These are phyloP conservation scores for Pachyseris speciosa DNA, from an alignment of 64 coral and sea anemone species.

Conservation along the genomic window DNA sequence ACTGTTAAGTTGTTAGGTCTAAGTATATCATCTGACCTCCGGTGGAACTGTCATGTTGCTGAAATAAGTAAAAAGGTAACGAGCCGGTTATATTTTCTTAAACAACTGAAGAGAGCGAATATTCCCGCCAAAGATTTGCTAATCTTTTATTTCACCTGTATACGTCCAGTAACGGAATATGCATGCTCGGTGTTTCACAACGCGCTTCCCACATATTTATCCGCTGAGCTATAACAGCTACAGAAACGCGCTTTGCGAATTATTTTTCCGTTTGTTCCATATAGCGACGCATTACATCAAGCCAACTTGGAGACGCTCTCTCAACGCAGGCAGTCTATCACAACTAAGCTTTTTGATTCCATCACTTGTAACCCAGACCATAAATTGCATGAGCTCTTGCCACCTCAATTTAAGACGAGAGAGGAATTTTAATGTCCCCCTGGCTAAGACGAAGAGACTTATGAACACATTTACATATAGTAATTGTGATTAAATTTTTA, in stretches of 20 bases:
- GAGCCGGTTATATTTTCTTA: slow-evolving; percentile 55
- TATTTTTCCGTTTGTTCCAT: slow-evolving; percentile 11
- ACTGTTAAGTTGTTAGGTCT: slow-evolving; percentile 77
- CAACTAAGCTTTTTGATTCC: background rate
- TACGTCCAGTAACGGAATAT: slow-evolving; percentile 55
- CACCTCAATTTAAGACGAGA: too few species aligned
- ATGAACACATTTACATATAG: too few species aligned
- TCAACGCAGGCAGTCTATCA: background rate
- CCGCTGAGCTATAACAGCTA: slow-evolving; percentile 41
- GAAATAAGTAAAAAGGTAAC: slow-evolving; percentile 55
- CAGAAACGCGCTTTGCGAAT: slow-evolving; percentile 60
- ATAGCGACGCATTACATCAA: background rate
- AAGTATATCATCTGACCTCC: slow-evolving; percentile 70
- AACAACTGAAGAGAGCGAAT: slow-evolving; percentile 54
- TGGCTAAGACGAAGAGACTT: too few species aligned
- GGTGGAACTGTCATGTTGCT: slow-evolving; percentile 76
- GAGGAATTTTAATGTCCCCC: too few species aligned
- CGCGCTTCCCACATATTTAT: slow-evolving; percentile 32
- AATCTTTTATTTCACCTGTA: slow-evolving; percentile 45
- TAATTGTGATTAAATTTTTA: too few species aligned
- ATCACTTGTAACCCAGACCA: slow-evolving; percentile 3
- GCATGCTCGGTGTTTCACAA: slow-evolving; percentile 65
- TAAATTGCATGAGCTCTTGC: too few species aligned
- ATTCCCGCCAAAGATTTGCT: slow-evolving; percentile 28
- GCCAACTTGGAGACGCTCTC: background rate